Evolutionary conservation across 2,113 vertebrate species (phyloP), one percentile per base, ranked within the genome.

Genomic region (Oxyruncus cristatus): DNA sequence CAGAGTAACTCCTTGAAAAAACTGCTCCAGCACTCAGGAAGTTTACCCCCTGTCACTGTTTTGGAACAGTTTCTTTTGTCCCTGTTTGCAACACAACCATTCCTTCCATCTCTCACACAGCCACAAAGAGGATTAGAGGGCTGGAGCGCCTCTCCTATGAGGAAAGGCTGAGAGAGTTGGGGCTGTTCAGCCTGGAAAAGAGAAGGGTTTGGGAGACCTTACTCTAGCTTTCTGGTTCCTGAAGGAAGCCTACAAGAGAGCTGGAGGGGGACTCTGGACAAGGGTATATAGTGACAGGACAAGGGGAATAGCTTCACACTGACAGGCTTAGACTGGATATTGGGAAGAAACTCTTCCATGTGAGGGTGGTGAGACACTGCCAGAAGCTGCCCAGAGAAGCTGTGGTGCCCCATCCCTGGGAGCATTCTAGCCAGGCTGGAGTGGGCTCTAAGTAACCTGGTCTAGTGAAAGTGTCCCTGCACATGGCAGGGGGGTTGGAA

Each of bases 391-490:
- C 2, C 63, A 63, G 35, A 56, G 30, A 0, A 62, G 32, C 42
- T 62, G 55, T 27, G 46, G 63, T 70, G 63, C 12, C 22, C 35
- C 35, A 49, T 63, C 22, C 21, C 55, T 70, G 27, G 8, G 0
- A 76, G 35, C 9, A 12, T 0, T 11, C 49, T 56, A 49, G 14
- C 32, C 55, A 63, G 18, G 41, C 0, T 63, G 23, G 49, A 70
- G 0, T 0, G 14, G 35, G 8, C 41, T 62, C 19, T 11, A 27
- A 84, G 27, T 14, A 63, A 0, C 10, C 22, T 56, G 22, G 7
- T 5, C 12, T 0, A 49, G 32, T 49, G 27, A 18, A 8, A 90
- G 14, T 42, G 32, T 55, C 35, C 21, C 6, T 55, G 47, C 8
- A 9, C 18, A 28, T 6, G 18, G 32, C 56, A 77, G 14, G 5